Evolutionary conservation across 2,113 vertebrate genomes (phyloP).

Genomic region (Corythoichthys intestinalis): DNA sequence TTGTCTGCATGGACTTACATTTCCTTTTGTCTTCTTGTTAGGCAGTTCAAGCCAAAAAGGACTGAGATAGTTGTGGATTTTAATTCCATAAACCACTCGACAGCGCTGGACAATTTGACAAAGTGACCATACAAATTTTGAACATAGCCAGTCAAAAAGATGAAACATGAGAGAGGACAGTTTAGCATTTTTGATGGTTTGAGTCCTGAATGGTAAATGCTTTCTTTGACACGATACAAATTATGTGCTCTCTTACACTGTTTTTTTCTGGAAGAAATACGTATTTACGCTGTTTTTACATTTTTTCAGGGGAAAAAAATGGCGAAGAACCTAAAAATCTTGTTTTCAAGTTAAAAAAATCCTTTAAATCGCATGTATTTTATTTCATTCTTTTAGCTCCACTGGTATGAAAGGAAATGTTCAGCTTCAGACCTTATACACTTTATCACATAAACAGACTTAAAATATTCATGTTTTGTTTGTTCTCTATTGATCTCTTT

Average conservation of each 20-base stretch:
- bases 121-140: slow-evolving; percentile 57
- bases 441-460: not conserved
- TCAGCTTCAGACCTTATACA: not conserved
- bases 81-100: slow-evolving; percentile 58
- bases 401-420: not conserved
- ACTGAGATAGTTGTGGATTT: slow-evolving; percentile 60
- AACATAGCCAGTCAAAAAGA: slow-evolving; percentile 16
- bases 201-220: too few relatives aligned
- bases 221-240: not conserved
- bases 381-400: not conserved
- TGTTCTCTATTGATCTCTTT: not conserved
- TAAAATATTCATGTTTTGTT: not conserved
- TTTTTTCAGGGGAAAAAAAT: not conserved
- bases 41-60: slow-evolving; percentile 58
- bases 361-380: not conserved
- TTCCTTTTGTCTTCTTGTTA: slow-evolving; percentile 27
- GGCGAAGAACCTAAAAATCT: not conserved
- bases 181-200: too few relatives aligned
- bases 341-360: not conserved
- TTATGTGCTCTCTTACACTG: not conserved
- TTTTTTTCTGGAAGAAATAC: not conserved
- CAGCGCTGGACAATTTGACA: slow-evolving; percentile 8
- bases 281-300: not conserved
- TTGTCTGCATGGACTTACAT: not conserved
- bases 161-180: too few relatives aligned